phyloP scores from a whole-genome alignment of 2,888 invertebrate genomes.

The Dasysyrphus albostriatus region DNA sequence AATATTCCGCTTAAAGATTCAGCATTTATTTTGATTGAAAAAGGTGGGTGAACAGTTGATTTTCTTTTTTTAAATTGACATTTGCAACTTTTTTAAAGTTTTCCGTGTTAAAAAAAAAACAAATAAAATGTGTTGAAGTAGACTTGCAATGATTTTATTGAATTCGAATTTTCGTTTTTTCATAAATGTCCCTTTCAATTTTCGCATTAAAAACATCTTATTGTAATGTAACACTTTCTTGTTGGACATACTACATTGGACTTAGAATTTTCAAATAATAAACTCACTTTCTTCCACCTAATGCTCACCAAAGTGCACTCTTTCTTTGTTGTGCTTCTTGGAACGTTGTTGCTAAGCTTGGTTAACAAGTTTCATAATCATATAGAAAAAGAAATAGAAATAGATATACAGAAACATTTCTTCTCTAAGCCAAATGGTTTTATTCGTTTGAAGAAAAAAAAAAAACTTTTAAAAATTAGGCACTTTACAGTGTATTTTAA shows the following conservation, averaged over 20 bases:
- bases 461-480: conserved; percentile 43
- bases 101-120: too few relatives aligned
- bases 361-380: background rate
- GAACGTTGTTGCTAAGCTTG: background rate
- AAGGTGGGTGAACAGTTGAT: too few relatives aligned
- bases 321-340: conserved; percentile 3
- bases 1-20: too few relatives aligned
- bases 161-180: too few relatives aligned
- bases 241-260: conserved; percentile 1
- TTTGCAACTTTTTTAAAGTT: too few relatives aligned
- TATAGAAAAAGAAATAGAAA: background rate
- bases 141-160: too few relatives aligned
- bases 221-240: background rate
- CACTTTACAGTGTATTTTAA: conserved; percentile 39
- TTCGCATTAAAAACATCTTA: too few relatives aligned
- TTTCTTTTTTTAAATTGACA: too few relatives aligned
- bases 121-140: too few relatives aligned
- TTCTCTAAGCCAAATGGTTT: conserved; percentile 6
- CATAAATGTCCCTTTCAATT: too few relatives aligned
- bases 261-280: conserved; percentile 10
- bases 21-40: too few relatives aligned
- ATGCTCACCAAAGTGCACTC: conserved; percentile 15
- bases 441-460: background rate
- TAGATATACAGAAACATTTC: background rate
- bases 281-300: conserved; percentile 14